Percentiles rank a stretch among this genome's conserved stretches.
Evolutionary conservation across 2,113 vertebrate species (phyloP).

Genomic region (Thinocorus orbignyianus): DNA sequence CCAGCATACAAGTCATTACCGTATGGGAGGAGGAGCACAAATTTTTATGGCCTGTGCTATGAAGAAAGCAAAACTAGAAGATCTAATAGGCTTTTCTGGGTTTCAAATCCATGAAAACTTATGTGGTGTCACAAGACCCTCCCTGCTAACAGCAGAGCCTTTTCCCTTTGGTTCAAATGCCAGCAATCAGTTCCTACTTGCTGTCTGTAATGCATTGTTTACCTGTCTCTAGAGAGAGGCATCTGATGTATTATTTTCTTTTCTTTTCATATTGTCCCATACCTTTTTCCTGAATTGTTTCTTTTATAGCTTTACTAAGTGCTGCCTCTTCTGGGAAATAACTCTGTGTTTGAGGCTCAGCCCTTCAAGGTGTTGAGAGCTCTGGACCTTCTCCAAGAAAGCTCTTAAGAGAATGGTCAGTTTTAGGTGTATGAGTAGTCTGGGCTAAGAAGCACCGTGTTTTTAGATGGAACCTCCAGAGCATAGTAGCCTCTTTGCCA

Average conservation of each 20-base stretch:
- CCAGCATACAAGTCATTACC: neutral
- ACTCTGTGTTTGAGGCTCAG: neutral
- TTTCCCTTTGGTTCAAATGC: neutral
- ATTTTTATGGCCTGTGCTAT: neutral
- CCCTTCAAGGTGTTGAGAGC: conserved; percentile 38
- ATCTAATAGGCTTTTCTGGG: neutral
- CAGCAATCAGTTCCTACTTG: neutral
- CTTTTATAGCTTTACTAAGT: neutral
- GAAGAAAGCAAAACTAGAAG: neutral
- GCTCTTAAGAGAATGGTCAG: neutral
- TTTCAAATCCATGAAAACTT: neutral
- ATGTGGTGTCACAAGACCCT: neutral
- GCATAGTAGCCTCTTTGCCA: neutral
- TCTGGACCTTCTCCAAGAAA: conserved; percentile 38
- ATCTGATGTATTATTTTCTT: conserved; percentile 5
- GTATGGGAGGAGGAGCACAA: neutral
- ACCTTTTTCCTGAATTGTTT: neutral
- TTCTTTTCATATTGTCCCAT: neutral
- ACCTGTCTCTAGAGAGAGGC: neutral
- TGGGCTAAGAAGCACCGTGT: neutral
- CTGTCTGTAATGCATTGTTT: neutral
- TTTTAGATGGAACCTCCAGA: neutral
- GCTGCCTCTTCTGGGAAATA: conserved; percentile 34
- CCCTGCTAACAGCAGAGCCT: neutral
- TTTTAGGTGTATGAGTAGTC: neutral